These are phyloP conservation scores for Vandiemenella viatica DNA, from an alignment of 2,888 invertebrate species.

Conservation along the genomic window DNA sequence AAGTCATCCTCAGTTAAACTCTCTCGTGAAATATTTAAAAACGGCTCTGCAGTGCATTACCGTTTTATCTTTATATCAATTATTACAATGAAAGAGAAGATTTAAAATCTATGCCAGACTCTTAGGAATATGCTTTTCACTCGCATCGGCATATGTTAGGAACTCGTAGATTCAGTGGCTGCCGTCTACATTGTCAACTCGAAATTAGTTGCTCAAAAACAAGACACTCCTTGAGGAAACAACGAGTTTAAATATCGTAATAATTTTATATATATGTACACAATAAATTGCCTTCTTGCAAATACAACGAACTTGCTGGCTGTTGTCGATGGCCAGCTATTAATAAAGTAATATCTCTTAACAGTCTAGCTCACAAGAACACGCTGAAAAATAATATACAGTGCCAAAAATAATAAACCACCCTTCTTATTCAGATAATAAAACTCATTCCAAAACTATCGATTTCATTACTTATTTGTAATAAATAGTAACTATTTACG, in stretches of 20 bases:
- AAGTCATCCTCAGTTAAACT: no score
- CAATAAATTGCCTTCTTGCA: no score
- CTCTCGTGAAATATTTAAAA: no score
- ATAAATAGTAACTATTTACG: constrained; percentile 11
- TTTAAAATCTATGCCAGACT: neutral
- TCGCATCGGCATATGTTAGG: neutral
- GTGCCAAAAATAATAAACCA: neutral
- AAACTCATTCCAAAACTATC: constrained; percentile 12
- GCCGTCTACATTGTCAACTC: neutral
- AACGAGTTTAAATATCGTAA: constrained; percentile 3
- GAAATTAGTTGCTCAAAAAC: constrained; percentile 1
- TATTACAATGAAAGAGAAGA: neutral
- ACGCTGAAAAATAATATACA: neutral
- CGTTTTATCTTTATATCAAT: no score
- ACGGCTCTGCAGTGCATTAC: no score
- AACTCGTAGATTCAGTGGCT: neutral
- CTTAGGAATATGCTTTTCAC: neutral
- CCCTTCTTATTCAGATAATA: constrained; percentile 3
- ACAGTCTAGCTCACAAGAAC: neutral
- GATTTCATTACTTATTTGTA: constrained; percentile 5
- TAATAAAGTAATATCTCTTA: no score
- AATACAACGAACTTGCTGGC: no score
- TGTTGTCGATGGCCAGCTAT: no score
- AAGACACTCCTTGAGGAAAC: constrained; percentile 11
- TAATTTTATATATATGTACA: neutral